A percentile compares a stretch with the other conserved stretches of the same genome.
These are phyloP conservation scores for Neodiprion virginianus DNA, from an alignment of 1,140 invertebrate genomes.

Conservation along the genomic window DNA sequence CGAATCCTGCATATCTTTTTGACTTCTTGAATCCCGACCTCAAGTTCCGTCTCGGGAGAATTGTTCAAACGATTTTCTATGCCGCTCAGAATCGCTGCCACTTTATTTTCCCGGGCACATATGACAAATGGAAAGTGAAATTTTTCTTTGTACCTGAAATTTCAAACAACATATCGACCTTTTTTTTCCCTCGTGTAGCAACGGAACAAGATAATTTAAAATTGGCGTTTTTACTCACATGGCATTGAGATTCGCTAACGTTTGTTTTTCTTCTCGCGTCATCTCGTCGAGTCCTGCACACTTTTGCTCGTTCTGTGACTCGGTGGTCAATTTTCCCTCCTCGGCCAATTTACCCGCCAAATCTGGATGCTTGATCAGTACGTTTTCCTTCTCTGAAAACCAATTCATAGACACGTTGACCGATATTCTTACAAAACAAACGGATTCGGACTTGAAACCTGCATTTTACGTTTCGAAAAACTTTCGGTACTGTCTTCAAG, in stretches of 20 bases:
- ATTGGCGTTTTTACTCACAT: slow-evolving; percentile 49
- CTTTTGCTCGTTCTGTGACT: slow-evolving; percentile 68
- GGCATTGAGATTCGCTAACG: slow-evolving; percentile 63
- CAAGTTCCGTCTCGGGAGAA: slow-evolving; percentile 62
- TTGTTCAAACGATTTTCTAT: slow-evolving; percentile 66
- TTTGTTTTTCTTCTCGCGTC: slow-evolving; percentile 60
- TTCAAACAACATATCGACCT: slow-evolving; percentile 15
- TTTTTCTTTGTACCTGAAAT: slow-evolving; percentile 68
- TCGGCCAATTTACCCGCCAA: slow-evolving; percentile 68
- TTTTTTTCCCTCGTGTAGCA: neutral
- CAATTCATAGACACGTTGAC: slow-evolving; percentile 13
- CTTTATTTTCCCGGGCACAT: slow-evolving; percentile 72
- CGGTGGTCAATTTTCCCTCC: slow-evolving; percentile 63
- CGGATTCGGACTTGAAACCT: too few species aligned
- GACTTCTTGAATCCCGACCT: slow-evolving; percentile 69
- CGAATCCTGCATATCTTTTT: slow-evolving; percentile 72
- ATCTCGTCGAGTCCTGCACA: slow-evolving; percentile 65
- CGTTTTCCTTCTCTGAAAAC: slow-evolving; percentile 63
- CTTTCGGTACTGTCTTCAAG: neutral
- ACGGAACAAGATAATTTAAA: too few species aligned
- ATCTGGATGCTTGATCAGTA: slow-evolving; percentile 70
- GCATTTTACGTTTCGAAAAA: slow-evolving; percentile 12
- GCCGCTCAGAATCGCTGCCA: slow-evolving; percentile 66
- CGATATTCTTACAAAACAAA: slow-evolving; percentile 8
- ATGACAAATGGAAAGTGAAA: slow-evolving; percentile 78